These are phyloP conservation scores for Nasonia oneida DNA, from an alignment of 2,888 invertebrate genomes.

Conservation along the genomic window DNA sequence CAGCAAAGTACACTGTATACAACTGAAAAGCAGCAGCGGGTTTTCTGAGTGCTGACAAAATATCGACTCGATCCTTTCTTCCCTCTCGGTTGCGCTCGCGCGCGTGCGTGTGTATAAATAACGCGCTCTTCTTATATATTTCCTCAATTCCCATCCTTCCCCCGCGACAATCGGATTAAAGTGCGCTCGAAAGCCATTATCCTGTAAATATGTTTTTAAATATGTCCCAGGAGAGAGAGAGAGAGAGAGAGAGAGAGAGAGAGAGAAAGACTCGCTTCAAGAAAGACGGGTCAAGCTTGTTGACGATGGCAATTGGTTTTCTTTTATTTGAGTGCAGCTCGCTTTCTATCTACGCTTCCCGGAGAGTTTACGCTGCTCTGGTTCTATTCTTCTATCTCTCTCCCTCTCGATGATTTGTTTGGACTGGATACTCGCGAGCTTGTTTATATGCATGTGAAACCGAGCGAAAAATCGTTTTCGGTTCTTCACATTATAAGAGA, in stretches of 20 bases:
- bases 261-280: background rate
- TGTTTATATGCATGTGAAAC: background rate
- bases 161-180: constrained; percentile 53
- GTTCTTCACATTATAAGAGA: background rate
- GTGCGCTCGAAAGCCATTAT: constrained; percentile 53
- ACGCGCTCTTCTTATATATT: constrained; percentile 1
- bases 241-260: too few species aligned
- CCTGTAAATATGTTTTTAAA: constrained; percentile 55
- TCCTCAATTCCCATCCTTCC: background rate
- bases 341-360: background rate
- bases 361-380: background rate
- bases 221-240: constrained; percentile 20
- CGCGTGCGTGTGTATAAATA: constrained; percentile 24
- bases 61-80: constrained; percentile 11
- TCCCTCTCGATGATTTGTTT: background rate
- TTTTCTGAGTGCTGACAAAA: constrained; percentile 50
- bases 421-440: background rate
- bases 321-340: background rate
- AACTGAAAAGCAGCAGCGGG: constrained; percentile 4
- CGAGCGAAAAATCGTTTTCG: background rate
- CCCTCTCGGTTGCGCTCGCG: background rate
- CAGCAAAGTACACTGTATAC: background rate
- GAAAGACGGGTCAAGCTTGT: constrained; percentile 30
- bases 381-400: background rate
- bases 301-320: constrained; percentile 42